These are phyloP conservation scores for Chaenocephalus aceratus DNA, from an alignment of 2,113 vertebrate species.

Conservation along the genomic window DNA sequence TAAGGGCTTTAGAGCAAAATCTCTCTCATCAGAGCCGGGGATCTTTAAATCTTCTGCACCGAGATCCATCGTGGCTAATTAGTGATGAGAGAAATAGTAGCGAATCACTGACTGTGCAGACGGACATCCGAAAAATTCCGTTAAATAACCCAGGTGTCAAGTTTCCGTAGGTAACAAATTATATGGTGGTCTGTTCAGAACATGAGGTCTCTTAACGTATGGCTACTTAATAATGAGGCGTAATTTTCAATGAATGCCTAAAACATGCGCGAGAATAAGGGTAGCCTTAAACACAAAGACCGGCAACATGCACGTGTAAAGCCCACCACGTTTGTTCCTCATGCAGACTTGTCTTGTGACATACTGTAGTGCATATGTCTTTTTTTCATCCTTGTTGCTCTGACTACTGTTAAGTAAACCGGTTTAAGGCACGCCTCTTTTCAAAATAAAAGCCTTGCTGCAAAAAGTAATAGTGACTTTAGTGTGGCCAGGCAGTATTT, in stretches of 20 bases:
- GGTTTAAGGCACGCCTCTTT: not conserved
- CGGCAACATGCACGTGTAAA: not conserved
- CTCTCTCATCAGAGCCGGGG: conserved; percentile 2
- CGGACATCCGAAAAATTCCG: not conserved
- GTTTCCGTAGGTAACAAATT: not conserved
- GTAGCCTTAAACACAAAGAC: not conserved
- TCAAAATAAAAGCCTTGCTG: conserved; percentile 33
- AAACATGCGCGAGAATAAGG: not conserved
- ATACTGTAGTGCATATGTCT: not conserved
- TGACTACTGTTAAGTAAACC: fast-evolving
- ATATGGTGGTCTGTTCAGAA: not conserved
- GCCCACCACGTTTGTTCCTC: no score
- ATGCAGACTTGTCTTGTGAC: not conserved
- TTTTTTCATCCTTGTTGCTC: not conserved
- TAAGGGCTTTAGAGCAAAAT: not conserved
- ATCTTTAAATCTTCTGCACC: conserved; percentile 15
- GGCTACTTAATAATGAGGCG: not conserved
- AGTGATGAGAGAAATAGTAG: not conserved
- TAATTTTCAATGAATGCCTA: not conserved
- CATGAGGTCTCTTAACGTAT: not conserved
- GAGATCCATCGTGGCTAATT: conserved; percentile 40
- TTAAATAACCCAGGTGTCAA: not conserved
- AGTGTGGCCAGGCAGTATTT: no score
- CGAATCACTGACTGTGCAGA: no score
- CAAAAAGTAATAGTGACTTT: no score